Evolutionary conservation across 2,888 invertebrate genomes (phyloP).

Genomic region (Drosophila mercatorum): DNA sequence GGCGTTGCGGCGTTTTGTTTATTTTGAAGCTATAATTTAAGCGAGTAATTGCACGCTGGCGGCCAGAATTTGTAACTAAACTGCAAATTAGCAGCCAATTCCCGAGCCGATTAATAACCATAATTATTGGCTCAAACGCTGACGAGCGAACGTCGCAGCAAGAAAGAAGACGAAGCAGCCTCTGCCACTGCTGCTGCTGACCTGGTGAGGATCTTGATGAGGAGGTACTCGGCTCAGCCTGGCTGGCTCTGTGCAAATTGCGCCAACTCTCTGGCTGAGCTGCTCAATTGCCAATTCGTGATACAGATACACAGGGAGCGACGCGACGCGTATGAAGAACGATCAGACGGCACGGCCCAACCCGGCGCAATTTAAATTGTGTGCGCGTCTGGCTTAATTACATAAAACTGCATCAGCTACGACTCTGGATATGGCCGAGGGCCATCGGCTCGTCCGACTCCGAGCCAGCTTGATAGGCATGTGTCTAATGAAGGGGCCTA

Average conservation of each 20-base stretch:
- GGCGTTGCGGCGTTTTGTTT: constrained; percentile 84
- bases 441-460: constrained; percentile 27
- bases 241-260: constrained; percentile 52
- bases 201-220: constrained; percentile 50
- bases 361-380: constrained; percentile 77
- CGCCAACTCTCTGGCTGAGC: constrained; percentile 34
- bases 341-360: constrained; percentile 4
- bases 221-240: constrained; percentile 22
- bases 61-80: constrained; percentile 88
- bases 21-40: constrained; percentile 85
- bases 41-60: constrained; percentile 86
- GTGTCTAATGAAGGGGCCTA: constrained; percentile 78
- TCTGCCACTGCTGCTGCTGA: constrained; percentile 27
- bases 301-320: constrained; percentile 61
- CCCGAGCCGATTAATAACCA: constrained; percentile 86
- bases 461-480: constrained; percentile 67
- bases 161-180: constrained; percentile 42
- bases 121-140: constrained; percentile 84
- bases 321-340: constrained; percentile 14
- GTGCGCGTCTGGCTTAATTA: constrained; percentile 80
- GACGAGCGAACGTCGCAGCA: constrained; percentile 72
- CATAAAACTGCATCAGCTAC: constrained; percentile 55
- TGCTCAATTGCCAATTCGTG: constrained; percentile 81
- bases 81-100: constrained; percentile 88
- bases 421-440: constrained; percentile 48